Evolutionary conservation across 2,797 vertebrate species (phyloP).

Genomic region (Catostomus latipinnis): DNA sequence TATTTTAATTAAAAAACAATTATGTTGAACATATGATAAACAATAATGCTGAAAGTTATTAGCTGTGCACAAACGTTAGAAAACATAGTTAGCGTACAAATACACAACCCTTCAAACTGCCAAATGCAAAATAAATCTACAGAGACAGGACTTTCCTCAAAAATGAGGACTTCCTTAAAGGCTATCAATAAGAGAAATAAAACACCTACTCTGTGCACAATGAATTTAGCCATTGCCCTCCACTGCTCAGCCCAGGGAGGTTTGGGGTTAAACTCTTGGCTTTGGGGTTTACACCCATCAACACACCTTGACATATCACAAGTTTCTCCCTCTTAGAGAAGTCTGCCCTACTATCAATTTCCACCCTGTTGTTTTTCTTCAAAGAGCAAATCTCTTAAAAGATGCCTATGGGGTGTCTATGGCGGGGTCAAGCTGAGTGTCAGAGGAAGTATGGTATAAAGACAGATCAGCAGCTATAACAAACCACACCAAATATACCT

Average conservation of each 20-base stretch:
- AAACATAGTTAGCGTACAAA: too few relatives aligned
- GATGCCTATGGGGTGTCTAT: background rate
- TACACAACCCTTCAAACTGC: too few relatives aligned
- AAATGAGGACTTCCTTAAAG: background rate
- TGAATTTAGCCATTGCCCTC: background rate
- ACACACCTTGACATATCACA: background rate
- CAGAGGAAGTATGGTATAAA: slow-evolving; percentile 1
- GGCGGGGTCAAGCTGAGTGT: slow-evolving; percentile 1
- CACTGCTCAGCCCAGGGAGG: background rate
- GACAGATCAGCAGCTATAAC: background rate
- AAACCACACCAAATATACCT: background rate
- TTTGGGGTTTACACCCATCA: background rate
- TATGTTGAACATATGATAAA: too few relatives aligned
- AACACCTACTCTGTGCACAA: background rate
- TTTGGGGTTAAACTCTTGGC: background rate
- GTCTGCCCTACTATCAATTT: background rate
- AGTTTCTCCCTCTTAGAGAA: background rate
- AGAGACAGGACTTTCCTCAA: background rate
- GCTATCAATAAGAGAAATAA: background rate
- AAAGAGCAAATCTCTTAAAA: background rate
- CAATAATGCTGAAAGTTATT: too few relatives aligned
- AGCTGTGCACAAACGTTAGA: too few relatives aligned
- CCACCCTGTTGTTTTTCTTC: background rate
- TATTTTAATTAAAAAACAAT: too few relatives aligned
- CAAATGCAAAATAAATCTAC: too few relatives aligned